These are phyloP conservation scores for Eucera pruinosa DNA, from an alignment of 2,888 invertebrate species.

Conservation along the genomic window DNA sequence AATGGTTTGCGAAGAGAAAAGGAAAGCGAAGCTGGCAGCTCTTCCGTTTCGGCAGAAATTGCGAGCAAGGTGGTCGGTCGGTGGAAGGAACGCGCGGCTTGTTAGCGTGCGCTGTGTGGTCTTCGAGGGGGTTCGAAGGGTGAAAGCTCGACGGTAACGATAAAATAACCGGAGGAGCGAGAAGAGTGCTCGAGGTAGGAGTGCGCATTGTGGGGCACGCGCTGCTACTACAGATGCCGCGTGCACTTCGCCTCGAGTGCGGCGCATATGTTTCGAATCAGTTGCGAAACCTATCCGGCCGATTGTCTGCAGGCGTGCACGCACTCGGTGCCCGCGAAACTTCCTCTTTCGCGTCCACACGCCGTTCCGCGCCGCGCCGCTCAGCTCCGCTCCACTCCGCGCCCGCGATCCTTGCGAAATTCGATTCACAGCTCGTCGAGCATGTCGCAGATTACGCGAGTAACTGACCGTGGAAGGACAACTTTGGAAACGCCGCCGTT, in stretches of 20 bases:
- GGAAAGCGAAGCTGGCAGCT: too few species aligned
- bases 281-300: constrained; percentile 74
- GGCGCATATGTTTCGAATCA: constrained; percentile 82
- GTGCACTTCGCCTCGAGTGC: constrained; percentile 75
- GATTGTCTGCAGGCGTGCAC: constrained; percentile 54
- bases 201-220: constrained; percentile 83
- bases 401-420: constrained; percentile 38
- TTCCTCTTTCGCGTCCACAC: constrained; percentile 60
- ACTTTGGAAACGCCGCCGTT: constrained; percentile 35
- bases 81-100: constrained; percentile 56
- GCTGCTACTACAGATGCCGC: constrained; percentile 82
- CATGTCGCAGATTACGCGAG: constrained; percentile 41
- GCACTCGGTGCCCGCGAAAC: constrained; percentile 41
- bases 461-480: constrained; percentile 51
- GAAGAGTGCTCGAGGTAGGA: constrained; percentile 73
- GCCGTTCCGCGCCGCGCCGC: too few species aligned
- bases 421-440: constrained; percentile 39
- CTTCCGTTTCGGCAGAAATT: too few species aligned
- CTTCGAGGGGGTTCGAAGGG: constrained; percentile 61
- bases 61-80: background rate
- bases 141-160: constrained; percentile 66
- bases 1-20: too few species aligned
- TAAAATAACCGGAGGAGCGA: constrained; percentile 72
- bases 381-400: too few species aligned
- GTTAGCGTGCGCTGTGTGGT: constrained; percentile 70